phyloP scores from a whole-genome alignment of 2,113 vertebrate species.

The Etheostoma cragini region DNA sequence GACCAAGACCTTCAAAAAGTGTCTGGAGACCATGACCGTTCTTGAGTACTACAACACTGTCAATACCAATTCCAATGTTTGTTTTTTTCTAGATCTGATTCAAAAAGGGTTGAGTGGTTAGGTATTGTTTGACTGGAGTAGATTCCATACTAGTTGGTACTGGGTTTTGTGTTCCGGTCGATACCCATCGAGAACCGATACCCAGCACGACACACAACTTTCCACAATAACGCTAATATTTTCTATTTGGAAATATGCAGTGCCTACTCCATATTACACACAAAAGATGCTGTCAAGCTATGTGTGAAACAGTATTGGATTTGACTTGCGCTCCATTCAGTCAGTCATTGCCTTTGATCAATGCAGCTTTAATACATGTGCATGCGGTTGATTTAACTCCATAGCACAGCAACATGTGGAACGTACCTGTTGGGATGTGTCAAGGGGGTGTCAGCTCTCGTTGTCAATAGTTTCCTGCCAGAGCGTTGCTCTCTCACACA shows the following conservation, averaged over 20 bases:
- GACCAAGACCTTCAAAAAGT: no score
- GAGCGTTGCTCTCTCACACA: slow-evolving; percentile 14
- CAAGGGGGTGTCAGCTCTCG: background rate
- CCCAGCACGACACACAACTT: no score
- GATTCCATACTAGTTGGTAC: no score
- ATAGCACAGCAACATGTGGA: slow-evolving; percentile 16
- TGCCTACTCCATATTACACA: background rate
- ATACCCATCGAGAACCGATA: no score
- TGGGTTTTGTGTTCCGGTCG: no score
- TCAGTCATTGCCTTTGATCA: background rate
- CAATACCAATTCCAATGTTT: no score
- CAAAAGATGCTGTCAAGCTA: background rate
- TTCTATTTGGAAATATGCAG: background rate
- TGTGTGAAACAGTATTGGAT: background rate
- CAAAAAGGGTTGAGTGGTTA: no score
- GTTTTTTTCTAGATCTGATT: no score
- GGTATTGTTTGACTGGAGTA: no score
- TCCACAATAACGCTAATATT: no score
- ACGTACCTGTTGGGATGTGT: slow-evolving; percentile 22
- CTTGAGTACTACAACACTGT: no score
- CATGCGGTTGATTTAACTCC: background rate
- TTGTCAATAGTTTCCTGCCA: slow-evolving; percentile 17
- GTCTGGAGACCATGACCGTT: no score
- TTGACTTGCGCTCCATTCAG: background rate
- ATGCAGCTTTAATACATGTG: background rate